These are phyloP conservation scores for Chaetorhynchus papuensis DNA, from an alignment of 2,113 vertebrate genomes.

Conservation along the genomic window DNA sequence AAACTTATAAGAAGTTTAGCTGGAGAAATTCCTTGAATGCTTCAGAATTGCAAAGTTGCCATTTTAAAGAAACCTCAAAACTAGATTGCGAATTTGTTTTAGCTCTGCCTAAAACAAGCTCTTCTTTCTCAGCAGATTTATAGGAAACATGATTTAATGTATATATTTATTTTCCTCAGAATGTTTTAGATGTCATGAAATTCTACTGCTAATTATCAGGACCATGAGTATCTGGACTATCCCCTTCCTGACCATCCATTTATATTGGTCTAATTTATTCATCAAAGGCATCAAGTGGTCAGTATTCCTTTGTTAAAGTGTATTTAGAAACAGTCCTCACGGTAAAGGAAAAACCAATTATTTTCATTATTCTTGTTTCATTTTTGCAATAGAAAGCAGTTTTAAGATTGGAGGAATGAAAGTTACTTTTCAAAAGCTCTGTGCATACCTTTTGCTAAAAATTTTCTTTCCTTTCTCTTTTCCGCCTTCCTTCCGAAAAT, in stretches of 20 bases:
- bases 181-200: not conserved
- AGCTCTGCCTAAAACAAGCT: conserved; percentile 21
- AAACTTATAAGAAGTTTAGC: conserved; percentile 17
- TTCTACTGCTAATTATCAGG: not conserved
- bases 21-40: conserved; percentile 59
- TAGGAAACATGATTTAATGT: not conserved
- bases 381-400: not conserved
- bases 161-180: not conserved
- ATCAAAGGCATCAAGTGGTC: not conserved
- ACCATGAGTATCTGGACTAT: not conserved
- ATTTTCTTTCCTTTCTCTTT: not conserved
- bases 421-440: not conserved
- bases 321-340: not conserved
- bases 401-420: not conserved
- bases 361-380: not conserved
- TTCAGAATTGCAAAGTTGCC: conserved; percentile 25
- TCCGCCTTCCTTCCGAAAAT: not conserved
- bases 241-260: not conserved
- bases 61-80: conserved; percentile 26
- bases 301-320: not conserved
- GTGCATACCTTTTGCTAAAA: not conserved
- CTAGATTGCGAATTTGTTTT: not conserved
- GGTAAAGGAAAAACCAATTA: not conserved
- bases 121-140: not conserved
- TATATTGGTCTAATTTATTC: not conserved